Base-by-base conservation (phyloP, 2,888 invertebrate species). In the Pyrochroa serraticornis region DNA sequence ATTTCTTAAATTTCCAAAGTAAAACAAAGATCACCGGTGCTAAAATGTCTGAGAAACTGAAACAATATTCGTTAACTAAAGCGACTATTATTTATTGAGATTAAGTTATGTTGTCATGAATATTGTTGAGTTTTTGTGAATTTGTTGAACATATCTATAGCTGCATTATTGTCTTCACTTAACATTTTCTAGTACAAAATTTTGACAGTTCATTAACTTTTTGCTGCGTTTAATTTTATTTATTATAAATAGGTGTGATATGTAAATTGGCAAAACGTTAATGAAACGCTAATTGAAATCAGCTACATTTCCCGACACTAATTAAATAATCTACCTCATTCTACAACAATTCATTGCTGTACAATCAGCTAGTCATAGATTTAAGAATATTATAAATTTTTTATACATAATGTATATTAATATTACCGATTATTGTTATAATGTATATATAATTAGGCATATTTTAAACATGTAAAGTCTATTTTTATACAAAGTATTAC, bases 341-440 rank as follows among this genome's bases (percentile, higher is more conserved):
- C 73, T 76, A 75, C 76, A 77, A 79, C 78, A 78, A 77, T 77
- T 72, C 76, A 77, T 77, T 78, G 78, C 78, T 79, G 79, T 79
- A 79, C 76, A 76, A 77, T 76, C 79, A 79, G 79, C 79, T 79
- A 79, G 79, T 79, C 79, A 79, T 79, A 79, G 78, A 71, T 75
- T 64, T 76, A 76, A 78, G 76, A 70, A 66, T 68, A 63, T 68
- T 63, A 66, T 68, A 67, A 65, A 66, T 68, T 70, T 70, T 72
- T 66, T 71, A 69, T 63, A 62, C 53, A 59, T 54, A 62, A 34
- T 65, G 49, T 62, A 64, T 68, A 66, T 66, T 64, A 61, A 64
- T 63, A 63, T 62, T 60, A 70, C 61, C 66, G 66, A 66, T 67
- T 66, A 66, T 68, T 70, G 69, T 66, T 67, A 67, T 67, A 68